Base-by-base conservation (phyloP, 1,140 invertebrate species). In the Apocrypta bakeri region DNA sequence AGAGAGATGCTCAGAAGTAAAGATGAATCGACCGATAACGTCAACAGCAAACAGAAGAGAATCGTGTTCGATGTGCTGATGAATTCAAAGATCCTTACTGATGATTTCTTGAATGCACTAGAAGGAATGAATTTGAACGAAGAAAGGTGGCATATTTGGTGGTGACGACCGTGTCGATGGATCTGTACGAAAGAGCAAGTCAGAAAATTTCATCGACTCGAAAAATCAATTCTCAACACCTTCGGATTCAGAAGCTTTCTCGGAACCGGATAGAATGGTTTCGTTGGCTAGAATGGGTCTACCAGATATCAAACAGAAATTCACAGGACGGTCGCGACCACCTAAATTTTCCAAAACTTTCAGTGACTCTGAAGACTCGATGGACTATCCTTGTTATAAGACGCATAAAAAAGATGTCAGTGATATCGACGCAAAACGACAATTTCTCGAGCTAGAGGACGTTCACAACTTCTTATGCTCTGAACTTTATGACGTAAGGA, bases 191-290 rank as follows among this genome's bases (percentile, higher is more conserved):
- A 89, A 86, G 21, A 88, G 85, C 75, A 85, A 87, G 2, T 89
- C 89, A 0, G 90, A 90, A 27, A 89, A 90, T 48, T 71, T 86
- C 17, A 29, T 88, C 7, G 84, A 86, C 3, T 29, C 74, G 3
- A 88, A 82, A 40, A 87, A 82, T 79, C 89, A 86, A 24, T 84
- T 85, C 0, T 91, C 88, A 89, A 93, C 82, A 90, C 94, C 90
- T 37, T 96, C 95, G 0, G 96, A 97, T 88, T 96, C 95, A 0
- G 97, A 97, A 86, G 95, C 95, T 25, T 97, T 96, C 94, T 97
- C 96, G 0, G 96, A 97, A 88, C 96, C 96, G 0, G 96, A 97
- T 86, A 93, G 96, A 81, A 94, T 94, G 79, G 96, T 97, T 0
- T 97, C 96, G 0, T 89, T 95, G 79, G 95, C 95, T 0, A 93